Conservation (phyloP, 2,888 invertebrate genomes). For the Eupithecia insigniata region DNA sequence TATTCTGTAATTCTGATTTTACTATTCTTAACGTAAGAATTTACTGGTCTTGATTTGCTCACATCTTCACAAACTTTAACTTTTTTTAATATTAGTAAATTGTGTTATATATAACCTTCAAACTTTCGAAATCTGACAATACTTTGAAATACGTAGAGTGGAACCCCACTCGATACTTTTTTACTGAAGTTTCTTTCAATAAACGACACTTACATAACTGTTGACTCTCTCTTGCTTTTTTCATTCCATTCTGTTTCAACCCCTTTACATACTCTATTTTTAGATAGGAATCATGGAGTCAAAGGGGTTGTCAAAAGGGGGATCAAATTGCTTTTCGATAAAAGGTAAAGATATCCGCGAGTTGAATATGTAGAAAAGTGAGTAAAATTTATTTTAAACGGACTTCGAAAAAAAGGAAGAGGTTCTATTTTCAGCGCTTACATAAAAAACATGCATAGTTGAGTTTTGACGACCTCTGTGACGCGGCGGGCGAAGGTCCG, state of each 20-base stretch:
- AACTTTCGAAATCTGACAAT: background rate
- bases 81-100: background rate
- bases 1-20: background rate
- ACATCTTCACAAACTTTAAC: too few relatives aligned
- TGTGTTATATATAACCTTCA: background rate
- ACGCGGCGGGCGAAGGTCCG: too few relatives aligned
- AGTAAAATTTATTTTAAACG: background rate
- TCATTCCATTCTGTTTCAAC: constrained; percentile 21
- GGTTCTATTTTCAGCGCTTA: too few relatives aligned
- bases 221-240: constrained; percentile 12
- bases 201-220: constrained; percentile 12
- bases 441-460: too few relatives aligned
- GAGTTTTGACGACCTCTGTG: too few relatives aligned
- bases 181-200: background rate
- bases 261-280: constrained; percentile 20
- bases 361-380: constrained; percentile 5
- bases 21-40: background rate
- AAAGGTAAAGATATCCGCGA: constrained; percentile 5
- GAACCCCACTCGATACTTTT: background rate
- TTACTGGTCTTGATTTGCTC: background rate
- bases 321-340: constrained; percentile 39
- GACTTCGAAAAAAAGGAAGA: too few relatives aligned
- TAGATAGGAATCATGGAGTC: constrained; percentile 30
- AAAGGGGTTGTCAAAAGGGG: constrained; percentile 27
- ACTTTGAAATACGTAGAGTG: background rate